phyloP scores from a whole-genome alignment of 2,797 vertebrate species.

The Clarias pachynema region DNA sequence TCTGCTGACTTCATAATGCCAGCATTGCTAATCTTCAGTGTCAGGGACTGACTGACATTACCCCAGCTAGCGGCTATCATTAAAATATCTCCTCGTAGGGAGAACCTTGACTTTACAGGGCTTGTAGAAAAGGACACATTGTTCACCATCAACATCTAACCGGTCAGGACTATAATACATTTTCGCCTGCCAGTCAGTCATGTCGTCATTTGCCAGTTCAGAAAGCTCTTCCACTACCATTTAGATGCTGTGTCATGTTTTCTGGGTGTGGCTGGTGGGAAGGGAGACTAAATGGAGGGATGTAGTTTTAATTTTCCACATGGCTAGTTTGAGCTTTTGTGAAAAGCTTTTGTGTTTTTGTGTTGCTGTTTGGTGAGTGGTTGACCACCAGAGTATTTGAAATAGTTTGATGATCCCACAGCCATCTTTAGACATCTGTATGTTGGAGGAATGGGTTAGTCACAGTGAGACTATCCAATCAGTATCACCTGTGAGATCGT shows the following conservation, averaged over 20 bases:
- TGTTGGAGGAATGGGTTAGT: background rate
- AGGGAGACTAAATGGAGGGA: background rate
- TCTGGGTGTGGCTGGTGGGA: background rate
- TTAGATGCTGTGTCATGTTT: background rate
- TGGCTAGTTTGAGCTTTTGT: background rate
- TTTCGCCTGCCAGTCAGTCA: background rate
- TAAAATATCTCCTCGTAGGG: background rate
- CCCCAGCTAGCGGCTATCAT: background rate
- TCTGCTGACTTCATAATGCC: slow-evolving; percentile 3
- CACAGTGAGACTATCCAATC: background rate
- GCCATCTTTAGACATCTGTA: background rate
- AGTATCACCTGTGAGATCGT: background rate
- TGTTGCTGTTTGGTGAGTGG: background rate
- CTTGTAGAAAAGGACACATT: background rate
- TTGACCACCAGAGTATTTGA: background rate
- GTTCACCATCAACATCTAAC: background rate
- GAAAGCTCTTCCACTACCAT: too few relatives aligned
- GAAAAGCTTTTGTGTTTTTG: background rate
- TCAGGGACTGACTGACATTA: background rate
- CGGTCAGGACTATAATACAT: background rate
- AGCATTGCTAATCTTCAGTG: background rate
- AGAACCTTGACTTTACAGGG: background rate
- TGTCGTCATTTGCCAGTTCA: too few relatives aligned
- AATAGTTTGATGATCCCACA: background rate
- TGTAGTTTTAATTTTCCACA: background rate